These are phyloP conservation scores for Drosophila bunnanda DNA, from an alignment of 2,888 invertebrate species.

Conservation along the genomic window DNA sequence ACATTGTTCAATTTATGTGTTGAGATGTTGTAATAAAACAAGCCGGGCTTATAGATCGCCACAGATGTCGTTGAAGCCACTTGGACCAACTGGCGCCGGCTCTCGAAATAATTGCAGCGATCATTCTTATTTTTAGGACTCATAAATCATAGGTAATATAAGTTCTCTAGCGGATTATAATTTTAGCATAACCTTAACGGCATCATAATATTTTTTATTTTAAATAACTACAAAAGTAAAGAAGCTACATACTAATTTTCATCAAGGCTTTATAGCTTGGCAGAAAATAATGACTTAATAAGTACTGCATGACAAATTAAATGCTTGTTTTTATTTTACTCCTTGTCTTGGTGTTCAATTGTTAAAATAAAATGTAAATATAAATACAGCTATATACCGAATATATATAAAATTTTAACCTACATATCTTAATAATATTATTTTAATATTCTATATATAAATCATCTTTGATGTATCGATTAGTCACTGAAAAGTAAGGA, in stretches of 20 bases:
- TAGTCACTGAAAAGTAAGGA: too few species aligned
- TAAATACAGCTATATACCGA: too few species aligned
- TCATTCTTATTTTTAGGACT: conserved; percentile 44
- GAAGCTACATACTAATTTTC: background rate
- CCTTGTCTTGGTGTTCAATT: background rate
- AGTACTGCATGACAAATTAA: background rate
- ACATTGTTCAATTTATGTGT: conserved; percentile 79
- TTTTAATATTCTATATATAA: background rate
- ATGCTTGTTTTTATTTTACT: background rate
- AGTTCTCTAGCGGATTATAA: conserved; percentile 1
- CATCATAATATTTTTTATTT: background rate
- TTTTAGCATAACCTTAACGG: background rate
- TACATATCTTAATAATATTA: too few species aligned
- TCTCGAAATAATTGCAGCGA: conserved; percentile 64
- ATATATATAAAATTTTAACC: too few species aligned
- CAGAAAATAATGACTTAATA: background rate
- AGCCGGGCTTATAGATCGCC: conserved; percentile 28
- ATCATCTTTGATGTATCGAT: background rate
- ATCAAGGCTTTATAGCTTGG: background rate
- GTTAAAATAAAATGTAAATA: background rate
- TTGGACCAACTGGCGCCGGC: conserved; percentile 67
- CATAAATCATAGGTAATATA: conserved; percentile 32
- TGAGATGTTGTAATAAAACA: conserved; percentile 30
- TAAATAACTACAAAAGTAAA: background rate
- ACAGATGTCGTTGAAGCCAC: conserved; percentile 24